These are phyloP conservation scores for Coleophora flavipennella DNA, from an alignment of 2,888 invertebrate genomes.

Conservation along the genomic window DNA sequence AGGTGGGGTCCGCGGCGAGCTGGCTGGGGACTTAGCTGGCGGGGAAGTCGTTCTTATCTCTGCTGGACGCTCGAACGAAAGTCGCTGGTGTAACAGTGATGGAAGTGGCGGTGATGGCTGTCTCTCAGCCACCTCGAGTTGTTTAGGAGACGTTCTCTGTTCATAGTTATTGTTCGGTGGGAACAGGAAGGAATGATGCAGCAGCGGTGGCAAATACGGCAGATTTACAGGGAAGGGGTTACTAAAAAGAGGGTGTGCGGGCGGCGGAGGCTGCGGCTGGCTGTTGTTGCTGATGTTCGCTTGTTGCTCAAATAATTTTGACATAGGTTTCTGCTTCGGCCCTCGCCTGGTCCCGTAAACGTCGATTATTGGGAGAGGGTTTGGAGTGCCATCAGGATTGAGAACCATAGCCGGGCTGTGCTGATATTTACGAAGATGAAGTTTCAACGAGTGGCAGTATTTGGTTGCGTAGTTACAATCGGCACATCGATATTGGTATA, in stretches of 20 bases:
- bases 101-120: constrained; percentile 41
- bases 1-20: constrained; percentile 37
- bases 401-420: constrained; percentile 94
- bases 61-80: constrained; percentile 33
- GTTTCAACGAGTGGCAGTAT: constrained; percentile 96
- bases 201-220: constrained; percentile 58
- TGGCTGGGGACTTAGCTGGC: constrained; percentile 37
- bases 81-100: constrained; percentile 51
- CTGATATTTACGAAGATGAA: constrained; percentile 92
- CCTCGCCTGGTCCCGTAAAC: constrained; percentile 92
- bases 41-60: constrained; percentile 31
- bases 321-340: constrained; percentile 76
- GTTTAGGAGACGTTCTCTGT: constrained; percentile 40
- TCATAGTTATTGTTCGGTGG: constrained; percentile 64
- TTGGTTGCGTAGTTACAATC: constrained; percentile 98
- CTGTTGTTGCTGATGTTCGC: constrained; percentile 31
- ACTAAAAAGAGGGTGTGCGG: constrained; percentile 53
- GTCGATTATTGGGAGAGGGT: constrained; percentile 90
- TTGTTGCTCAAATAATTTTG: constrained; percentile 51
- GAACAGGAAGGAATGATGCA: constrained; percentile 63
- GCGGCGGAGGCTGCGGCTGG: constrained; percentile 35
- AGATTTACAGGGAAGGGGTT: constrained; percentile 59
- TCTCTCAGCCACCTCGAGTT: constrained; percentile 30
- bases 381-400: constrained; percentile 90
- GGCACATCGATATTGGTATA: constrained; percentile 93